phyloP scores from a whole-genome alignment of 2,113 vertebrate species.

The Larimichthys polyactis region DNA sequence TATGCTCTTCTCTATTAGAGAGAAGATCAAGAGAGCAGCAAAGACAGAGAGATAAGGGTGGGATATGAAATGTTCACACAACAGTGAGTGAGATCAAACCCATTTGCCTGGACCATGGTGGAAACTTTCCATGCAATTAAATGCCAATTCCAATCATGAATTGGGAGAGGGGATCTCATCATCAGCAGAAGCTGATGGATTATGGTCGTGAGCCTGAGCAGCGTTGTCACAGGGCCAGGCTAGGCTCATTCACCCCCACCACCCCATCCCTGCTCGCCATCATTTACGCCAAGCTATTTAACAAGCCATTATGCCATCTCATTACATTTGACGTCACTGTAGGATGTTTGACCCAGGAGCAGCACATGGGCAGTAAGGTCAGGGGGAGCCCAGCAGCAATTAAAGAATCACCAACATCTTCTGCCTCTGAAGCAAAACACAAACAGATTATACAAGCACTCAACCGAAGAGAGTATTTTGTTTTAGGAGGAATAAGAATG shows the following conservation, averaged over 20 bases:
- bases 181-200: slow-evolving; percentile 62
- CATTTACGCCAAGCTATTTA: slow-evolving; percentile 63
- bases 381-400: slow-evolving; percentile 26
- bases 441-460: slow-evolving; percentile 41
- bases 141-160: slow-evolving; percentile 62
- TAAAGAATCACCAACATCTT: slow-evolving; percentile 33
- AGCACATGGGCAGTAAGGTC: slow-evolving; percentile 41
- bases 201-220: slow-evolving; percentile 55
- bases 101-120: slow-evolving; percentile 47
- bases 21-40: slow-evolving; percentile 55
- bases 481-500: slow-evolving; percentile 48
- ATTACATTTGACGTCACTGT: slow-evolving; percentile 52
- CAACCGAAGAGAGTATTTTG: slow-evolving; percentile 31
- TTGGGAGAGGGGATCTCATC: slow-evolving; percentile 57
- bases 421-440: slow-evolving; percentile 43
- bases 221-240: slow-evolving; percentile 53
- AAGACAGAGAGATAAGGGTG: slow-evolving; percentile 44
- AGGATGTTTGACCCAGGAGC: slow-evolving; percentile 48
- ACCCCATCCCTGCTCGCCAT: slow-evolving; percentile 30
- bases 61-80: slow-evolving; percentile 52
- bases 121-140: slow-evolving; percentile 71
- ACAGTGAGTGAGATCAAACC: slow-evolving; percentile 53
- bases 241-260: slow-evolving; percentile 53
- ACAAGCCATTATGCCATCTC: slow-evolving; percentile 57
- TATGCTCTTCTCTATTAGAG: slow-evolving; percentile 48